Base-by-base conservation (phyloP, 2,113 vertebrate genomes). In the Manacus vitellinus region DNA sequence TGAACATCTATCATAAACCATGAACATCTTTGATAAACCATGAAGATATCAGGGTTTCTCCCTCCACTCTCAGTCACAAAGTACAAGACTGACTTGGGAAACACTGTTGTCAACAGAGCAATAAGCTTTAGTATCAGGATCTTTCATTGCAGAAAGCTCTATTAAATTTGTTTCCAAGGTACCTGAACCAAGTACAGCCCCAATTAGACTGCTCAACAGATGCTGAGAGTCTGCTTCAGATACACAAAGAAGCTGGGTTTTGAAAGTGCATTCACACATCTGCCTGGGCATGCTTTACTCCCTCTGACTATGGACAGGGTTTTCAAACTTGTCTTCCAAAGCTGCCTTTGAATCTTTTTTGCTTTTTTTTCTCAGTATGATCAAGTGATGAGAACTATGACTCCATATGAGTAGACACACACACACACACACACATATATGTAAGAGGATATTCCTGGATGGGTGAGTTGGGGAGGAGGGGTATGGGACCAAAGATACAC, bases 291-390 rank as follows among this genome's bases (percentile, higher is more conserved):
- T 2, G 18, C 52, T 78, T 70, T 31, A 17, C 56, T 85, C 24
- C 55, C 63, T 70, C 49, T 54, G 39, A 76, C 81, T 39, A 17
- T 27, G 33, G 58, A 73, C 8, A 82, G 22, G 16, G 21, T 59
- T 93, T 94, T 82, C 90, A 85, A 43, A 39, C 28, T 43, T 51
- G 62, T 68, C 52, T 92, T 95, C 78, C 66, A 77, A 94, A 94
- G 41, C 39, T 20, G n/a, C 15, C 78, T 88, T 70, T 35, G 25
- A 78, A 66, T 56, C 14, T 46, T 62, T 58, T 59, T n/a, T n/a
- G 52, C 31, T 49, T 67, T 71, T 30, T 90, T 70, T 76, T 67
- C 49, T 73, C 0, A 23, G 6, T 28, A 62, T 5, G n/a, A 93
- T 52, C 14, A 37, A 72, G 58, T 6, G 21, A 75, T 37, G 31